Evolutionary conservation across 2,888 invertebrate genomes (phyloP), one percentile per base, ranked within the genome.

Genomic region (Calameuta filiformis): DNA sequence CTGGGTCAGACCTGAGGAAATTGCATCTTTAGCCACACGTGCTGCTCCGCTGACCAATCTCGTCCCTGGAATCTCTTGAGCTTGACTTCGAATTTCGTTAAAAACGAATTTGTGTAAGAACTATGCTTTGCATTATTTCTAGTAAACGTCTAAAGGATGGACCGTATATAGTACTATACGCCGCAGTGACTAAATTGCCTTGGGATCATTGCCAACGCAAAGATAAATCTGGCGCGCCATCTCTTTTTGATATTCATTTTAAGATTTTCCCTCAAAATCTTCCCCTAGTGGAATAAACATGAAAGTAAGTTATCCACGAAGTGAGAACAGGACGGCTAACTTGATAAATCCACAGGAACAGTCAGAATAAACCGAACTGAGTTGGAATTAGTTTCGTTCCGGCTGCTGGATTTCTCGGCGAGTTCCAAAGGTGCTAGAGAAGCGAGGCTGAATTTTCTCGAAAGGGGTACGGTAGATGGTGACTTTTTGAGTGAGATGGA

Each of bases 331-430:
- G 23, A 15, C 23, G 56, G 56, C 56, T 56, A 23, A 35, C 56
- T 68, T 35, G 78, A 75, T 76, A 75, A 76, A 78, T 78, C 69
- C 75, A n/a, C 23, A 74, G 15, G 34, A 76, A 78, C 71, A 30
- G 75, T 76, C 15, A n/a, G 73, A 75, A 80, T 77, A 76, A 71
- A 78, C 34, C 73, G 68, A 74, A 68, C 75, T 30, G 71, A 79
- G 73, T 80, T 79, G 77, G 34, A 80, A 80, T 80, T 79, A 80
- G 80, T 79, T 79, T 79, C 15, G 12, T 73, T 11, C 40, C 76
- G 56, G 56, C 9, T 23, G 23, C 9, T 56, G 56, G 56, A 15
- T 56, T 15, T 56, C 37, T 69, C 34, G 79, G 35, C 12, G n/a
- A 40, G 73, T 34, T 74, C 30, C 73, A 30, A 33, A 71, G 40